Base-by-base conservation (phyloP, 2,113 vertebrate genomes). In the Takifugu bimaculatus region DNA sequence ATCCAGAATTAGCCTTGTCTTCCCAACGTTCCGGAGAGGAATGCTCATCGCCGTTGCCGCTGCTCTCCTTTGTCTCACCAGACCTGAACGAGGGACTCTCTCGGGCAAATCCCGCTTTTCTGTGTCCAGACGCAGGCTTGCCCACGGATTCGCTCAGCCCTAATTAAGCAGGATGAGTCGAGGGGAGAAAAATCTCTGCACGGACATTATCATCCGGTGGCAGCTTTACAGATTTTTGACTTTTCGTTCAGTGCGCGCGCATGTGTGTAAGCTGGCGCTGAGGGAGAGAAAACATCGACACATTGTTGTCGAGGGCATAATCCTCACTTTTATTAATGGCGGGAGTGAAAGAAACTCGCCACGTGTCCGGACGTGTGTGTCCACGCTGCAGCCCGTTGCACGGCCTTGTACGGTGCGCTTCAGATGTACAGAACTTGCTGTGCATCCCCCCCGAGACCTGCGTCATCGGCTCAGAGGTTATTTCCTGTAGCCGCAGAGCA, bases 401-500 rank as follows among this genome's bases (percentile, higher is more conserved):
- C 50, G 25, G 56, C 63, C 66, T 62, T 50, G 54, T 67, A 77
- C 73, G 77, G 63, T 51, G 55, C 42, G 60, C 35, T 44, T 69
- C 61, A 64, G 63, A 60, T 75, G 62, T 77, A 61, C 68, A 78
- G 35, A 80, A 75, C 62, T 71, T 75, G 65, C 74, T 63, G 68
- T 80, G 75, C 50, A 47, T 81, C 79, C 84, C 81, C 20, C 80
- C 49, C 26, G 85, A 88, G 85, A 78, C 74, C 54, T 81, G 79
- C 80, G 68, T 87, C 85, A 87, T 82, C 60, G 39, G 74, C 73
- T 63, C 74, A 81, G 68, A 85, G 85, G 80, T 85, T 83, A 86
- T 76, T 85, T 87, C 81, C 85, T 87, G 85, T 84, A 81, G 81
- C 68, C 77, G 58, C 77, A 77, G 81, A 85, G 79, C 80, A 85